These are phyloP conservation scores for Sphaerophoria taeniata DNA, from an alignment of 2,888 invertebrate species.

Conservation along the genomic window DNA sequence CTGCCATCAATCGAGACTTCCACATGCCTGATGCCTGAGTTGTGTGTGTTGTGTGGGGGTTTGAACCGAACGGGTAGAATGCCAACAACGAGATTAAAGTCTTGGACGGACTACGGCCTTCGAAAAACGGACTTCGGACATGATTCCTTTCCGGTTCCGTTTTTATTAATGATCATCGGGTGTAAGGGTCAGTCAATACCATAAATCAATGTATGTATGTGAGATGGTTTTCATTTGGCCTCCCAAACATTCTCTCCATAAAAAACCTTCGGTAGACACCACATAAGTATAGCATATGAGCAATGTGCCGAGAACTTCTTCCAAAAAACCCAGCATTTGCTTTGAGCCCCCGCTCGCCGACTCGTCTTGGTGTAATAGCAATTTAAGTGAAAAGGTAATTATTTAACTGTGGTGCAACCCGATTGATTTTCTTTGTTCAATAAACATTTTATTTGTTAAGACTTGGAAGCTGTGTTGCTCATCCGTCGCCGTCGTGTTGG, in stretches of 20 bases:
- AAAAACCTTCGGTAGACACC: too few relatives aligned
- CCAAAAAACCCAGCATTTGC: background rate
- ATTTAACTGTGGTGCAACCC: conserved; percentile 52
- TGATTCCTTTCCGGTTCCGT: conserved; percentile 25
- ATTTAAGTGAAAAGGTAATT: conserved; percentile 52
- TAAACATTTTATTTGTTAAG: conserved; percentile 43
- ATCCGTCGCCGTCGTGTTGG: conserved; percentile 6
- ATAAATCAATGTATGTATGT: conserved; percentile 48
- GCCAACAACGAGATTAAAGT: conserved; percentile 37
- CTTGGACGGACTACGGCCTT: conserved; percentile 1
- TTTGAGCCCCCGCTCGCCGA: background rate
- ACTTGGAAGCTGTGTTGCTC: conserved; percentile 7
- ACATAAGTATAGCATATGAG: too few relatives aligned
- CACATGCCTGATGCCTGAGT: conserved; percentile 5
- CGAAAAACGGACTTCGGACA: conserved; percentile 2
- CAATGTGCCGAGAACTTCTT: background rate
- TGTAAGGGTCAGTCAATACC: conserved; percentile 41
- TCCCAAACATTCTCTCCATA: background rate
- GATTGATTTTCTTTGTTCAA: conserved; percentile 55
- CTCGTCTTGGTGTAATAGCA: conserved; percentile 29
- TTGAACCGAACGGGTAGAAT: background rate
- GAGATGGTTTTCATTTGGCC: conserved; percentile 8
- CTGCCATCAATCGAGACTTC: conserved; percentile 31
- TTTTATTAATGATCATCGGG: conserved; percentile 51
- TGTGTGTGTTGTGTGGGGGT: background rate